These are phyloP conservation scores for Margarornis squamiger DNA, from an alignment of 2,797 vertebrate species.

Conservation along the genomic window DNA sequence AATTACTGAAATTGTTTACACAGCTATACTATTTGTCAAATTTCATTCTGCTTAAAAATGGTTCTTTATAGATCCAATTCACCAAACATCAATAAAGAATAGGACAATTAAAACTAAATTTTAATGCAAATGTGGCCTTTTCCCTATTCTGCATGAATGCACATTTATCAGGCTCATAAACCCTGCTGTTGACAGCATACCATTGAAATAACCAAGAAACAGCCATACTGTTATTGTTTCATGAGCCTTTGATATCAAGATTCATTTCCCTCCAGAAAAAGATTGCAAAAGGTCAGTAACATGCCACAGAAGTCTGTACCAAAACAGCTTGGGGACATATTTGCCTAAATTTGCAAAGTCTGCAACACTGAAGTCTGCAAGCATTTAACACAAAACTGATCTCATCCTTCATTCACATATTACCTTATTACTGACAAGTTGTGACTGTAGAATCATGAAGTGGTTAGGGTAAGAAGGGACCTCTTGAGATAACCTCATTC, in stretches of 20 bases:
- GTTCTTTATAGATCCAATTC: conserved; percentile 69
- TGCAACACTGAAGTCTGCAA: neutral
- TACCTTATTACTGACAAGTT: neutral
- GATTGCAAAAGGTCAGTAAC: conserved; percentile 66
- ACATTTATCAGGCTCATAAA: conserved; percentile 73
- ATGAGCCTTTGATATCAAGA: conserved; percentile 56
- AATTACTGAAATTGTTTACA: conserved; percentile 71
- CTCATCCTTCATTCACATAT: neutral
- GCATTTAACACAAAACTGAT: neutral
- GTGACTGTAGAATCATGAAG: neutral
- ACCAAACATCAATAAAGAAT: conserved; percentile 73
- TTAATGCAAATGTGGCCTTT: conserved; percentile 85
- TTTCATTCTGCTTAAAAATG: conserved; percentile 57
- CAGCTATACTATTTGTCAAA: conserved; percentile 56
- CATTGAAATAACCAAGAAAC: conserved; percentile 61
- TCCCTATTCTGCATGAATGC: conserved; percentile 70
- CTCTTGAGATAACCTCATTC: neutral
- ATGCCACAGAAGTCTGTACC: neutral
- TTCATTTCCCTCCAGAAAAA: conserved; percentile 59
- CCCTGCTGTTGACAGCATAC: conserved; percentile 59
- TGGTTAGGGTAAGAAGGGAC: neutral
- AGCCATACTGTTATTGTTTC: conserved; percentile 65
- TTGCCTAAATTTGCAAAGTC: neutral
- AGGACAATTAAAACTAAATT: conserved; percentile 81
- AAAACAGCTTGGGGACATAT: neutral